Evolutionary conservation across 2,797 vertebrate genomes (phyloP).

Genomic region (Cossypha heuglini): DNA sequence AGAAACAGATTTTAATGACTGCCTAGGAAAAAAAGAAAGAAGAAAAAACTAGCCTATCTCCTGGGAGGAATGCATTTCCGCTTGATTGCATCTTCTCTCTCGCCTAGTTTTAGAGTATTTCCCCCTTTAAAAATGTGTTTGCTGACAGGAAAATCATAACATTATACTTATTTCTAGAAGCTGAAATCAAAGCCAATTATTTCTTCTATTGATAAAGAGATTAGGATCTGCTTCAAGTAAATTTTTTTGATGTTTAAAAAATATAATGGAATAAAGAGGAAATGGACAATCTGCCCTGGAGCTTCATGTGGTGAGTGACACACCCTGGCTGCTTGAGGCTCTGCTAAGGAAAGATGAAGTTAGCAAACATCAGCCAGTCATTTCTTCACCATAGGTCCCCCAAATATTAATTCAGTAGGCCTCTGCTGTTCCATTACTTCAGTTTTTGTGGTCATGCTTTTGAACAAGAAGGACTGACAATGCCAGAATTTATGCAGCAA

Average conservation of each 20-base stretch:
- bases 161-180: constrained; percentile 2
- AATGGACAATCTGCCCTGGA: not conserved
- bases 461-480: not conserved
- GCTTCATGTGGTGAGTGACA: not conserved
- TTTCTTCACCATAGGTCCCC: not conserved
- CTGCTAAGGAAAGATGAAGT: not conserved
- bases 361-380: not conserved
- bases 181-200: constrained; percentile 20
- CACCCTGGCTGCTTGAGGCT: not conserved
- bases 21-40: not conserved
- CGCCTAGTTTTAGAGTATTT: constrained; percentile 24
- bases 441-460: not conserved
- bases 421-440: not conserved
- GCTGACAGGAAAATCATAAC: constrained; percentile 1
- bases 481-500: not conserved
- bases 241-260: not conserved
- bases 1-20: constrained; percentile 54
- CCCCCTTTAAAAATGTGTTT: constrained; percentile 10
- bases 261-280: not conserved
- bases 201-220: constrained; percentile 13
- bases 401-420: not conserved
- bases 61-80: constrained; percentile 19
- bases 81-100: constrained; percentile 45
- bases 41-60: not conserved
- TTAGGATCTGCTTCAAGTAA: not conserved